Base-by-base conservation (phyloP, 1,140 invertebrate species). In the Carcinoscorpius rotundicauda region DNA sequence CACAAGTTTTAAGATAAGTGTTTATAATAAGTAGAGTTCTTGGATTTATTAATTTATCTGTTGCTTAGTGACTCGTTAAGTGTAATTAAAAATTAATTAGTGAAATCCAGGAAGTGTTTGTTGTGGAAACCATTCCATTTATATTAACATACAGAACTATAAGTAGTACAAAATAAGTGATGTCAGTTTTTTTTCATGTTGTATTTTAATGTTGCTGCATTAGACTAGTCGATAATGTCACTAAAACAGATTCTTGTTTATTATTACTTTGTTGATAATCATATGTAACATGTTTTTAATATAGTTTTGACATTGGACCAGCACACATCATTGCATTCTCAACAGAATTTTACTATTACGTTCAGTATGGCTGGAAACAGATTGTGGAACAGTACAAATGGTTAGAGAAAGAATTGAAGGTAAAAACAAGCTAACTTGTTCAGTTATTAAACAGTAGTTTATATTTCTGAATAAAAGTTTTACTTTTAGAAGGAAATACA, bases 261-360 rank as follows among this genome's bases (percentile, higher is more conserved):
- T 29, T 51, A 29, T 11, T 61, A 4, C 6, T 61, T 58, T n/a
- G 61, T 61, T 57, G 60, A 52, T 62, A 62, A 58, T 48, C 3
- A 29, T 11, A 56, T 9, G 29, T 29, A 29, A 29, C 29, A 29
- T 29, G 29, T 29, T 29, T 29, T 29, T 29, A 29, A 29, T 29
- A 56, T 78, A 94, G 90, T 77, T 95, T 91, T 73, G 59, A 97
- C 75, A 76, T 98, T 67, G 96, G 96, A 1, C 90, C 91, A 6
- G 84, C 90, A 6, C 95, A 98, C 78, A 89, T 96, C 69, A 84
- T 97, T 57, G 87, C 85, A 6, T 85, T 98, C 64, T 92, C 89
- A 64, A 97, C 96, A 0, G 97, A 99, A 79, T 87, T 87, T 68
- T 98, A 98, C 75, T 98, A 95, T 76, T 98, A 87, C 75, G 78